Evolutionary conservation across 37 sponge, comb jelly and placozoan species (phyloP), one percentile per base, ranked within the genome.

Genomic region (Dysidea cf. avara): DNA sequence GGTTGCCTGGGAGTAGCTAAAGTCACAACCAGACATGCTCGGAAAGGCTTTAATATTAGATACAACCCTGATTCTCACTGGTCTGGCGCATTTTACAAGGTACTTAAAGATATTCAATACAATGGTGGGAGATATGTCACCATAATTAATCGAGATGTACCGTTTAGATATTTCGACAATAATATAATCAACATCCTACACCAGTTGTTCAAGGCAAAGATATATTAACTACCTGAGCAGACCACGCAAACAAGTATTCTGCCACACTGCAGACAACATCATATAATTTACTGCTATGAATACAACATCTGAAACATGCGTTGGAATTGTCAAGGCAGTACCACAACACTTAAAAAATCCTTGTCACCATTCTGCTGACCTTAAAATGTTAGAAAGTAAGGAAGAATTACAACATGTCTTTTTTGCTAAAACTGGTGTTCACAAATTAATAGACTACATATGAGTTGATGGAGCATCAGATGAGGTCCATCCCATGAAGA

Each of bases 51-150:
- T 26, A 14, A 52, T 22, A 54, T 76, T 12, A 76, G 28, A 26
- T 76, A 65, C 56, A 76, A 76, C 56, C 77, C 77, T 1, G 77
- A 76, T 43, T 38, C 17, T 13, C 78, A 77, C 33, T 77, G 78
- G 78, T 32, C 29, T 38, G 66, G 43, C 24, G 78, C 78, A 3
- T 33, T 77, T 26, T 75, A 75, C 35, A 61, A 49, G 35, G 49
- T 36, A 2, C 52, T 63, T 2, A 63, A 63, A 18, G 26, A 12
- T 7, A 26, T 74, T 22, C 64, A 74, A 7, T 61, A 32, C n/a
- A 61, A 9, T 14, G 64, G 28, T 48, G n/a, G n/a, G n/a, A n/a
- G n/a, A n/a, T n/a, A n/a, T n/a, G n/a, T n/a, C n/a, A n/a, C n/a
- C n/a, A 29, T 25, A 9, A 54, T 77, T 0, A 62, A 62, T 7